Percentiles rank a stretch among this genome's conserved stretches.
These are phyloP conservation scores for Poicephalus gulielmi DNA, from an alignment of 2,113 vertebrate genomes.

Conservation along the genomic window DNA sequence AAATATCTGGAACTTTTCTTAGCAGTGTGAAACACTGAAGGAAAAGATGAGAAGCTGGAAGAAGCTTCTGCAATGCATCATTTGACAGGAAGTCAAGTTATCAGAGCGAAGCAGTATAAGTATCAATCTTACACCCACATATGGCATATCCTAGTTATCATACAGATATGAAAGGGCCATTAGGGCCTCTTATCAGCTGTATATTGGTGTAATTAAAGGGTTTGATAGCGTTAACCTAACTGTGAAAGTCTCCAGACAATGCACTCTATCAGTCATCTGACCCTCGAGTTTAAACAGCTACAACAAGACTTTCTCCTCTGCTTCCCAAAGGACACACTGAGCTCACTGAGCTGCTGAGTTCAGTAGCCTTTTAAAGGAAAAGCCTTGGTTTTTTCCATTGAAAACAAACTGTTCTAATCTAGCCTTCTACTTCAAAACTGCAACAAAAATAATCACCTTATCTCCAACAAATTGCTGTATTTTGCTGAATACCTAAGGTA, in stretches of 20 bases:
- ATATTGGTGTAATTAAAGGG: slow-evolving; percentile 89
- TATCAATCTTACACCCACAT: slow-evolving; percentile 82
- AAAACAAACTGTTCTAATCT: neutral
- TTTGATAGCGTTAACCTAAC: slow-evolving; percentile 84
- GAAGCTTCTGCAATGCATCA: slow-evolving; percentile 85
- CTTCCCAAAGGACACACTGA: neutral
- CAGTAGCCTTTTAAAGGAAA: neutral
- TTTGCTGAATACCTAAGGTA: neutral
- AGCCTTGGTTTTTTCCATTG: neutral
- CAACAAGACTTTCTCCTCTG: slow-evolving; percentile 61
- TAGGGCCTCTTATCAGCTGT: slow-evolving; percentile 89
- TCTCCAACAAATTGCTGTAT: neutral
- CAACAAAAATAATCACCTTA: neutral
- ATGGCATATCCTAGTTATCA: slow-evolving; percentile 79
- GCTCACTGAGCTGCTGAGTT: neutral
- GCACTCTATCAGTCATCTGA: slow-evolving; percentile 87
- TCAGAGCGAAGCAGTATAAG: slow-evolving; percentile 85
- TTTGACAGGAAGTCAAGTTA: slow-evolving; percentile 89
- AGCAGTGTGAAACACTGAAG: neutral
- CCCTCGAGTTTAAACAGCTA: slow-evolving; percentile 79
- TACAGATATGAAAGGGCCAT: slow-evolving; percentile 91
- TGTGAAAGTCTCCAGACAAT: slow-evolving; percentile 84
- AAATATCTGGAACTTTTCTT: neutral
- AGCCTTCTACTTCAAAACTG: neutral
- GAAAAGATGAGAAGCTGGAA: slow-evolving; percentile 60